A percentile compares a stretch with the other conserved stretches of the same genome.
Conservation (phyloP, 2,113 vertebrate genomes). For the Anoura caudifer region DNA sequence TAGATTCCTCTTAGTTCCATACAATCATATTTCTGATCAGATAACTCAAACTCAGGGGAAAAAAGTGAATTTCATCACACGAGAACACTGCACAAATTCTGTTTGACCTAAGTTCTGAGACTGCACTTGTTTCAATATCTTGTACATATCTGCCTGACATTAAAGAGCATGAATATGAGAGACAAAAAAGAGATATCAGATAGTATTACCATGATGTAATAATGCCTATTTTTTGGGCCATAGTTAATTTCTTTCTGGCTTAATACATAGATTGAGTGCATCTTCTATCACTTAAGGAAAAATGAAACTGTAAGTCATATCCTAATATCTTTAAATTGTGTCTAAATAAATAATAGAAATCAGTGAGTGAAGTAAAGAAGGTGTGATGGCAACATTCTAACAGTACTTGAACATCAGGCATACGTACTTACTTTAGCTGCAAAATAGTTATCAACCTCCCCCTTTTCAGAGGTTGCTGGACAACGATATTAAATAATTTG, state of each 20-base stretch:
- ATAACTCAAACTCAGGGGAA: background rate
- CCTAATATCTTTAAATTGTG: background rate
- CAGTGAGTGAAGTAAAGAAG: background rate
- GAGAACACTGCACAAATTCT: background rate
- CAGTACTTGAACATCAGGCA: background rate
- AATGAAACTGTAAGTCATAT: background rate
- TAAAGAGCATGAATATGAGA: background rate
- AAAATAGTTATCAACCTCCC: background rate
- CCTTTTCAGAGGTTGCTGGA: background rate
- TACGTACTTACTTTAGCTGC: background rate
- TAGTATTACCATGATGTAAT: background rate
- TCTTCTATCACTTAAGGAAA: background rate
- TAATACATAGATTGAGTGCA: background rate
- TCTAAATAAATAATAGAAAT: background rate
- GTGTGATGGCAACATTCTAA: background rate
- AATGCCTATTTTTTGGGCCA: background rate
- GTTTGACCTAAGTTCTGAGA: background rate
- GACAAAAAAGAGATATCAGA: background rate
- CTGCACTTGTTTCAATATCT: background rate
- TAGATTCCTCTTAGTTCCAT: background rate
- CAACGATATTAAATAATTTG: background rate
- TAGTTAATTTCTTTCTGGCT: background rate
- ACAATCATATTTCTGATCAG: conserved; percentile 19
- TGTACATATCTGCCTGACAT: background rate
- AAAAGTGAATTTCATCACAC: background rate